Base-by-base conservation (phyloP, 2,797 vertebrate genomes). In the Delichon dasypus region DNA sequence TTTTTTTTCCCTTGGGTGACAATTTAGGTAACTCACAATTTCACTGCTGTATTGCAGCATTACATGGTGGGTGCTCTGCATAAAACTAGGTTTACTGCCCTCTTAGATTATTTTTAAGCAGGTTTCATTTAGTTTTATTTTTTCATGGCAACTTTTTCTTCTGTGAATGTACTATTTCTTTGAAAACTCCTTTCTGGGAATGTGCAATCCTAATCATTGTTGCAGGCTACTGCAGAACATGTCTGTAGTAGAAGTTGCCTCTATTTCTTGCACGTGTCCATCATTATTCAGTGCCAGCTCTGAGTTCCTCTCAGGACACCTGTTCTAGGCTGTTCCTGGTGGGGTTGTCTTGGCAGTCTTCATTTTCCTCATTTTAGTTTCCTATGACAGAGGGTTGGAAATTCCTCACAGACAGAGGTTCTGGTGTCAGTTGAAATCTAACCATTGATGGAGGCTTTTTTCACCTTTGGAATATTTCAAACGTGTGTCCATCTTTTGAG, bases 171-270 rank as follows among this genome's bases (percentile, higher is more conserved):
- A 42, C 34, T 11, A 16, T 60, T 72, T 86, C 20, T 77, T 67
- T 83, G 73, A 84, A 85, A 75, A 88, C 27, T 81, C 13, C 9
- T 86, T 85, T 88, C 76, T 78, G n/a, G 70, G 54, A 62, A 62
- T 68, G 6, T 29, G 27, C 38, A 57, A 3, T 54, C 72, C 16
- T 67, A 29, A 13, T 38, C 5, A 3, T 65, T 4, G 0, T 55
- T 75, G 67, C 27, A 77, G 61, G 32, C 36, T 45, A 13, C 57
- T 82, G 60, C 34, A 70, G 85, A 88, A 40, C 32, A n/a, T 47
- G 34, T 14, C 60, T 68, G 27, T 58, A 65, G 48, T 1, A 68
- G 42, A 50, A 57, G 20, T 27, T 86, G 30, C n/a, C 7, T 75
- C 54, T 90, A 2, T 78, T 40, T 42, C 53, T 36, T 88, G 17